phyloP scores from a whole-genome alignment of 1,140 invertebrate species.

The Trigoniulus corallinus region DNA sequence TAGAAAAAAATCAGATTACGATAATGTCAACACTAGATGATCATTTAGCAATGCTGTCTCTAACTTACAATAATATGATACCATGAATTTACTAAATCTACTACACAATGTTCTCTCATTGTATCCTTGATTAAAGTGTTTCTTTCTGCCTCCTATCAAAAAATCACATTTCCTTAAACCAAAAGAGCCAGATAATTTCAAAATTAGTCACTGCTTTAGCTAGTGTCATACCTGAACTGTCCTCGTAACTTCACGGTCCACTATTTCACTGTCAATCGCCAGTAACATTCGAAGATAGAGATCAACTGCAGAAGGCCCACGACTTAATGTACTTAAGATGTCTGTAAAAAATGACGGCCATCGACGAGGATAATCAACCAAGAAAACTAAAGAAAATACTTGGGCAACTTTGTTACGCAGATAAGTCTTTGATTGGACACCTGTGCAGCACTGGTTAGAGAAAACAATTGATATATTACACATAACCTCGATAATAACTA shows the following conservation, averaged over 20 bases:
- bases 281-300: conserved; percentile 34
- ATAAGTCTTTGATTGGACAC: background rate
- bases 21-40: too few relatives aligned
- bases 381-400: conserved; percentile 32
- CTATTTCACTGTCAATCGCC: conserved; percentile 35
- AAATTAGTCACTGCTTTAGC: too few relatives aligned
- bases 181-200: background rate
- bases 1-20: too few relatives aligned
- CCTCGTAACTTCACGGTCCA: conserved; percentile 32
- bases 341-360: conserved; percentile 38
- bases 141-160: conserved; percentile 28
- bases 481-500: background rate
- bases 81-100: conserved; percentile 36
- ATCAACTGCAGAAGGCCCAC: conserved; percentile 28
- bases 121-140: conserved; percentile 37
- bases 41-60: too few relatives aligned
- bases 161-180: background rate
- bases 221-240: conserved; percentile 21
- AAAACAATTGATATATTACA: background rate
- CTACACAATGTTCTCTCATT: conserved; percentile 35
- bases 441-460: background rate
- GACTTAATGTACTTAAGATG: conserved; percentile 25
- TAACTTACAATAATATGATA: conserved; percentile 35
- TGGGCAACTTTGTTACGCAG: conserved; percentile 34
- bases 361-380: conserved; percentile 32